Evolutionary conservation across 2,888 invertebrate species (phyloP), one percentile per base, ranked within the genome.

Genomic region (Cheilosia scutellata): DNA sequence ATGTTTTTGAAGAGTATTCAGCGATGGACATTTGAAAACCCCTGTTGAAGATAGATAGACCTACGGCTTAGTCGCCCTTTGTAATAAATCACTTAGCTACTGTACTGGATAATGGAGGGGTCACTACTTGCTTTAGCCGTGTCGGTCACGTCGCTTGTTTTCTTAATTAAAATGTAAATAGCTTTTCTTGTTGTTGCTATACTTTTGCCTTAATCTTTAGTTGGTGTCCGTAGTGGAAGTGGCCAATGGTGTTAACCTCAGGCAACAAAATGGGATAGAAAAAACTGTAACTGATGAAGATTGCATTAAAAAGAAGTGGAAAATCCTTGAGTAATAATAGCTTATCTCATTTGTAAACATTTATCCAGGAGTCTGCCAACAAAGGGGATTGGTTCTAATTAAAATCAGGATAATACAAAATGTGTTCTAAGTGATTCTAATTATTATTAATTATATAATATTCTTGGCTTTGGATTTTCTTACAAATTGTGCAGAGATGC

Each of bases 141-240:
- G 37, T 11, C 37, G 37, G 37, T 37, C 37, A 11, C 31, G 42
- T 31, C 27, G 57, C 29, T 80, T 76, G 60, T 65, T 55, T 63
- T 31, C 70, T 70, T 71, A 84, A 75, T 71, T 83, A 82, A 87
- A 82, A 82, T 74, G 82, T 57, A 82, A 87, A 87, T 82, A 77
- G 29, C 40, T 53, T 83, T 47, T 53, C 25, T 49, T 58, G 47
- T 75, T 53, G 20, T 42, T 33, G 4, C 13, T 74, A 47, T 42
- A 57, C 63, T 82, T 16, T 62, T 9, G 3, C 9, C 16, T 7
- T 68, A 16, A 42, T 40, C 44, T 13, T 58, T 9, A 31, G n/a
- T 25, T 44, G 33, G 44, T 40, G 40, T 57, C 29, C 9, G 37
- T 6, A 13, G 25, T 49, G 4, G 11, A 31, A 51, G 11, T 9